These are phyloP conservation scores for Drosophila leontia DNA, from an alignment of 1,140 invertebrate genomes.

Conservation along the genomic window DNA sequence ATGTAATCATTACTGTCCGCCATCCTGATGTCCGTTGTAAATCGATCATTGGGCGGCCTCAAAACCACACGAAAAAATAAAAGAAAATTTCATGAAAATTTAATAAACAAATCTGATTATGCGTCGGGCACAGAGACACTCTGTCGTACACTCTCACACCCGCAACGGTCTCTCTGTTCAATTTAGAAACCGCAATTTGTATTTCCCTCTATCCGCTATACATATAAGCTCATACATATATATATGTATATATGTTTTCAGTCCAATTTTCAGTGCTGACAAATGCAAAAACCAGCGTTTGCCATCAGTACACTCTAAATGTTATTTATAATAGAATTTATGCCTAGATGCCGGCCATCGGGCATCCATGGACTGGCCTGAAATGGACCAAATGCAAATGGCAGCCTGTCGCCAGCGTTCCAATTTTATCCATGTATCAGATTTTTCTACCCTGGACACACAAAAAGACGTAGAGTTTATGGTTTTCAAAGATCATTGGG, in stretches of 20 bases:
- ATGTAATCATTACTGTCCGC: slow-evolving; percentile 16
- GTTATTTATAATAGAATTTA: slow-evolving; percentile 83
- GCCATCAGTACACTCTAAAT: slow-evolving; percentile 57
- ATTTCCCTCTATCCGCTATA: slow-evolving; percentile 44
- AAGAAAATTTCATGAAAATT: slow-evolving; percentile 55
- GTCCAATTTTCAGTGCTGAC: slow-evolving; percentile 79
- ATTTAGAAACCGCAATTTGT: slow-evolving; percentile 80
- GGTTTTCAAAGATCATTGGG: not conserved
- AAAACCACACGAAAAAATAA: slow-evolving; percentile 44
- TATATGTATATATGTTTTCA: slow-evolving; percentile 28
- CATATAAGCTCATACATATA: slow-evolving; percentile 11
- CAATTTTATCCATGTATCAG: slow-evolving; percentile 63
- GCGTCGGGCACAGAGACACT: slow-evolving; percentile 50
- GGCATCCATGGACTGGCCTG: slow-evolving; percentile 24
- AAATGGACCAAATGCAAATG: slow-evolving; percentile 71
- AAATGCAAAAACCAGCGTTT: slow-evolving; percentile 71
- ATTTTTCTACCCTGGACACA: slow-evolving; percentile 20
- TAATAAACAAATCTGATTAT: slow-evolving; percentile 79
- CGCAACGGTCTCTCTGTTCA: slow-evolving; percentile 46
- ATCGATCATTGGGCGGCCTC: slow-evolving; percentile 35
- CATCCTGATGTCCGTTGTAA: slow-evolving; percentile 23
- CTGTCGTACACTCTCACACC: slow-evolving; percentile 9
- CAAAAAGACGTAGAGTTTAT: not conserved
- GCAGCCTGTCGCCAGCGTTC: slow-evolving; percentile 67
- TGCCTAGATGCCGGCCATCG: slow-evolving; percentile 59